Percentiles rank a stretch among this genome's conserved stretches.
phyloP scores from a whole-genome alignment of 2,797 vertebrate species.

The Macroramphosus scolopax region DNA sequence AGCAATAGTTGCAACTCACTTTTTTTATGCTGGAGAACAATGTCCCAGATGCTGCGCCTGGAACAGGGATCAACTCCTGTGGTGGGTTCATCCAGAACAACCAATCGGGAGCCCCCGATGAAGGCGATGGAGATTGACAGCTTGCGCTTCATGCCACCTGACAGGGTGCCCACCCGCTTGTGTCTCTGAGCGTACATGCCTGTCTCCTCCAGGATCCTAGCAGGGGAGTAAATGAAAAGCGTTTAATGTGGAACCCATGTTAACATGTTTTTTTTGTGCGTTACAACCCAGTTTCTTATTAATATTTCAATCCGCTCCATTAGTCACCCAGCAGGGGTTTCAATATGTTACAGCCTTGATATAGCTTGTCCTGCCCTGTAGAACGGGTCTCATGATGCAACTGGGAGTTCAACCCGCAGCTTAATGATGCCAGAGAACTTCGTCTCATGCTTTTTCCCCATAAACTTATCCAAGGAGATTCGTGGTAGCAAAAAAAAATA shows the following conservation, averaged over 20 bases:
- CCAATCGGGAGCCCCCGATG: slow-evolving; percentile 92
- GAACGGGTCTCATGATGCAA: slow-evolving; percentile 40
- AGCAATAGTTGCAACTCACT: slow-evolving; percentile 70
- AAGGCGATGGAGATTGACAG: slow-evolving; percentile 97
- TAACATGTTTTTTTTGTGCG: slow-evolving; percentile 29
- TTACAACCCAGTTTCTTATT: slow-evolving; percentile 28
- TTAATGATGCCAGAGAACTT: slow-evolving; percentile 32
- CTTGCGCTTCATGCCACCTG: slow-evolving; percentile 97
- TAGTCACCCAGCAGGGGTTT: slow-evolving; percentile 31
- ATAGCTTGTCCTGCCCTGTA: too few relatives aligned
- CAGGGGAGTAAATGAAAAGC: slow-evolving; percentile 33
- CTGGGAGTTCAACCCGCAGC: slow-evolving; percentile 8
- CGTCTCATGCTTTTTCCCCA: neutral
- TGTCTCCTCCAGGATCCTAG: slow-evolving; percentile 90
- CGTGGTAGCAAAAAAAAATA: too few relatives aligned
- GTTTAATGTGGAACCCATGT: slow-evolving; percentile 30
- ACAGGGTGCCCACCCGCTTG: slow-evolving; percentile 90
- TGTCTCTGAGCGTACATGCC: slow-evolving; percentile 91
- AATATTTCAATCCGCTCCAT: slow-evolving; percentile 29
- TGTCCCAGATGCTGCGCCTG: slow-evolving; percentile 95
- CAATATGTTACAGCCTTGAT: neutral
- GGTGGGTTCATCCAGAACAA: slow-evolving; percentile 96
- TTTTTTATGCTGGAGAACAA: slow-evolving; percentile 92
- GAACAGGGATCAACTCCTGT: slow-evolving; percentile 97
- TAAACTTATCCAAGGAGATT: too few relatives aligned